Conservation (phyloP, 2,113 vertebrate genomes). For the Gymnarchus niloticus region DNA sequence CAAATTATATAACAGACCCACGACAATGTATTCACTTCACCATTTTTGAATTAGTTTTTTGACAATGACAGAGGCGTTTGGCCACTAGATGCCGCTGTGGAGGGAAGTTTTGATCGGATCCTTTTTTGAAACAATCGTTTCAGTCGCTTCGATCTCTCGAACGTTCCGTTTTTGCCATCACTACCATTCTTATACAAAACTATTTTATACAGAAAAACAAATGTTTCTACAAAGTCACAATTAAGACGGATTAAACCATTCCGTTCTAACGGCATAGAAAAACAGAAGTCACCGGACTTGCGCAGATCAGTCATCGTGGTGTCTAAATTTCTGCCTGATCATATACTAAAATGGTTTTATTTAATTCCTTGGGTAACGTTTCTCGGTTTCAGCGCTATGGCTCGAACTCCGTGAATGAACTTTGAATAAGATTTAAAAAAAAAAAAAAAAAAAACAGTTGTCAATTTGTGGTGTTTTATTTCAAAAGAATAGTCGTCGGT, state of each 20-base stretch:
- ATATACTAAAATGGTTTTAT: neutral
- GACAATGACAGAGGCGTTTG: neutral
- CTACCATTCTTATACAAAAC: neutral
- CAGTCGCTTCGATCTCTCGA: neutral
- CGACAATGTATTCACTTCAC: neutral
- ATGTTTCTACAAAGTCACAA: neutral
- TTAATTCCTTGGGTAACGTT: neutral
- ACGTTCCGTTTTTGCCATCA: neutral
- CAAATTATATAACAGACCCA: too few relatives aligned
- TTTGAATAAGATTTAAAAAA: neutral
- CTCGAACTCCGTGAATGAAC: too few relatives aligned
- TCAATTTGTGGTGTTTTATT: neutral
- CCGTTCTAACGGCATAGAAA: neutral
- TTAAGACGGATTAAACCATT: neutral
- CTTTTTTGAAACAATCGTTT: neutral
- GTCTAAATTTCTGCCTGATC: slow-evolving; percentile 1
- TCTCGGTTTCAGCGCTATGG: neutral
- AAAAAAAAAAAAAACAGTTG: neutral
- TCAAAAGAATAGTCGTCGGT: too few relatives aligned
- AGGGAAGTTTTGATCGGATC: neutral
- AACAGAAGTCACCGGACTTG: neutral
- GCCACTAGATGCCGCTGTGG: neutral
- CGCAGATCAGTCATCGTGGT: neutral
- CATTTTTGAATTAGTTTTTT: neutral
- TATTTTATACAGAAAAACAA: neutral